A percentile compares a stretch with the other conserved stretches of the same genome.
Evolutionary conservation across 2,113 vertebrate genomes (phyloP).

Genomic region (Amblyopsis rosae): DNA sequence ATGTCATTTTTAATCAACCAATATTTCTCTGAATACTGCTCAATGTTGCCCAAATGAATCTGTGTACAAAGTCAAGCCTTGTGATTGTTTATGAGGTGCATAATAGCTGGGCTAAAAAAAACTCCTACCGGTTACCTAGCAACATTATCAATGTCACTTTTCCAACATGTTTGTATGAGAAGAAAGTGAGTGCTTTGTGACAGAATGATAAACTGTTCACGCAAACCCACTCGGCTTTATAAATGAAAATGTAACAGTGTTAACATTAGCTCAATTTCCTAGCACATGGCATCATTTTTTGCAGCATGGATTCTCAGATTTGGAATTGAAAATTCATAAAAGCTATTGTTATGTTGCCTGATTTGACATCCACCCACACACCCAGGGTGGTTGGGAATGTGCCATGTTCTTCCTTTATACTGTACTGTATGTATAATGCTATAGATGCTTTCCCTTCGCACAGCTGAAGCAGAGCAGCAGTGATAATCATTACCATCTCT

Average conservation of each 20-base stretch:
- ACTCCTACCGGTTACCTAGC: not conserved
- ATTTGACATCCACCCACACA: not conserved
- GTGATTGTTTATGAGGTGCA: not conserved
- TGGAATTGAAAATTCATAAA: not conserved
- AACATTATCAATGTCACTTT: not conserved
- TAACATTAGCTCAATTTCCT: not conserved
- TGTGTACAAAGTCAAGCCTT: not conserved
- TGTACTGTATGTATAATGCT: too few relatives aligned
- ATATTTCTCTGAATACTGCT: not conserved
- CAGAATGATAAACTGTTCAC: not conserved
- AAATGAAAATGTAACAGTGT: too few relatives aligned
- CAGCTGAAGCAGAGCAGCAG: constrained; percentile 6
- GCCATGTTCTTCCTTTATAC: constrained; percentile 1
- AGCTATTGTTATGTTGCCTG: not conserved
- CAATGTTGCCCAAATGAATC: not conserved
- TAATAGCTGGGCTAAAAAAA: not conserved
- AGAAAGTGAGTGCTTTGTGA: not conserved
- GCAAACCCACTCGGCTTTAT: not conserved
- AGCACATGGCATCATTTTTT: too few relatives aligned
- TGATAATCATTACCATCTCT: constrained; percentile 25
- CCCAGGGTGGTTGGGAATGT: not conserved
- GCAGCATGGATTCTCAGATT: too few relatives aligned
- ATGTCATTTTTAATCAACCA: too few relatives aligned
- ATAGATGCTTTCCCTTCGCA: constrained; percentile 9
- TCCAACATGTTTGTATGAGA: not conserved